These are phyloP conservation scores for Spodoptera exigua DNA, from an alignment of 2,888 invertebrate species.

Conservation along the genomic window DNA sequence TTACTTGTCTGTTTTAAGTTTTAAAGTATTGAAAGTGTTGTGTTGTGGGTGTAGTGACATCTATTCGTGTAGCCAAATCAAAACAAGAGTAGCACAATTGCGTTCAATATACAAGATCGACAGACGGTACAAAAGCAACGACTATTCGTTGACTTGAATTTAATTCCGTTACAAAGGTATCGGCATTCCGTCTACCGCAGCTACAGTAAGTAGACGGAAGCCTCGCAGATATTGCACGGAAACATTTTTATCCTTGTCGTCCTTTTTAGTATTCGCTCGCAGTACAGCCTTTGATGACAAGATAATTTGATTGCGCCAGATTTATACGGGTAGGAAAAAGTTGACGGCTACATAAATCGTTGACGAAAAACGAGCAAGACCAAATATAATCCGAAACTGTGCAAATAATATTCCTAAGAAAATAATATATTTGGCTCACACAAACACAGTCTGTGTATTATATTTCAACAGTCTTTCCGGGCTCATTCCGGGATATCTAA, in stretches of 20 bases:
- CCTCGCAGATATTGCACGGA: neutral
- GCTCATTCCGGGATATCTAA: conserved; percentile 4
- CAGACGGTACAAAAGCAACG: neutral
- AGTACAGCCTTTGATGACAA: conserved; percentile 10
- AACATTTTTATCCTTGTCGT: neutral
- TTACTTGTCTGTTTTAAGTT: too few species aligned
- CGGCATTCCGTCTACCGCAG: neutral
- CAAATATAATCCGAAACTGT: conserved; percentile 2
- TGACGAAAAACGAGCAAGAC: conserved; percentile 9
- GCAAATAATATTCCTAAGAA: conserved; percentile 12
- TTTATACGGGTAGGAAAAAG: conserved; percentile 6
- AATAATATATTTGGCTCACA: conserved; percentile 20
- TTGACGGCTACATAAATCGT: conserved; percentile 3
- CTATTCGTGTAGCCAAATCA: too few species aligned
- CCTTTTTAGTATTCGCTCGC: conserved; percentile 4
- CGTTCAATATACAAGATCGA: conserved; percentile 1
- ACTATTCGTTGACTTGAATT: conserved; percentile 8
- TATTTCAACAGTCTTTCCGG: conserved; percentile 27
- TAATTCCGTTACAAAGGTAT: conserved; percentile 18
- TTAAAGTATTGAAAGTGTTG: too few species aligned
- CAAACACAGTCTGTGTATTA: conserved; percentile 12
- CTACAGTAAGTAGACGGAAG: neutral
- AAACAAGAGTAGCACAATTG: neutral
- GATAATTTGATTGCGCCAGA: conserved; percentile 16
- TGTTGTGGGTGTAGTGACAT: too few species aligned